Conservation (phyloP, 2,113 vertebrate genomes). For the Oryzias melastigma region DNA sequence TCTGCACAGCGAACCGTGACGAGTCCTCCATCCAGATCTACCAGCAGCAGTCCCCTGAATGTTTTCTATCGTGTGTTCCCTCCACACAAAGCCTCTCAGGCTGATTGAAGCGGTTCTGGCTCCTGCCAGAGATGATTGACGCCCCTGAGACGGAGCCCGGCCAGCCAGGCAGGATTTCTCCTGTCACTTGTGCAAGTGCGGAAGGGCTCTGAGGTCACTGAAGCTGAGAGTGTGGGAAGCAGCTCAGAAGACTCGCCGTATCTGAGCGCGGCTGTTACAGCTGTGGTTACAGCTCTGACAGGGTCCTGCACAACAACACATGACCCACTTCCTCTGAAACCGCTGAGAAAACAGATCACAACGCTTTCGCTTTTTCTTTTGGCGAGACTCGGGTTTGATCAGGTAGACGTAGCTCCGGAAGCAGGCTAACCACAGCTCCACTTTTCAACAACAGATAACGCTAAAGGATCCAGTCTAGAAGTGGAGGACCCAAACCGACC, state of each 20-base stretch:
- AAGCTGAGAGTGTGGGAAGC: slow-evolving; percentile 31
- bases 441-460: slow-evolving; percentile 9
- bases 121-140: slow-evolving; percentile 65
- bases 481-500: slow-evolving; percentile 9
- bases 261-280: slow-evolving; percentile 1
- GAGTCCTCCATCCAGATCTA: slow-evolving; percentile 47
- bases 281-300: slow-evolving; percentile 22
- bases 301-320: slow-evolving; percentile 20
- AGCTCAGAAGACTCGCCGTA: slow-evolving; percentile 10
- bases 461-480: slow-evolving; percentile 1
- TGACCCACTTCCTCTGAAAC: slow-evolving; percentile 45
- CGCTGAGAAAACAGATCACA: slow-evolving; percentile 1
- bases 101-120: slow-evolving; percentile 59
- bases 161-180: slow-evolving; percentile 57
- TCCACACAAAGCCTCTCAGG: slow-evolving; percentile 33
- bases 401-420: slow-evolving; percentile 8
- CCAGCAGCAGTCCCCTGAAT: slow-evolving; percentile 51
- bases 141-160: slow-evolving; percentile 52
- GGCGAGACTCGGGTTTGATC: slow-evolving; percentile 6
- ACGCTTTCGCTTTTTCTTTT: slow-evolving; percentile 46
- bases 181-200: slow-evolving; percentile 48
- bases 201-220: slow-evolving; percentile 37
- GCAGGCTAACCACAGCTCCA: neutral
- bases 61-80: slow-evolving; percentile 61
- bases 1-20: slow-evolving; percentile 42